Evolutionary conservation across 2,888 invertebrate species (phyloP).

Genomic region (Ennomos quercinarius): DNA sequence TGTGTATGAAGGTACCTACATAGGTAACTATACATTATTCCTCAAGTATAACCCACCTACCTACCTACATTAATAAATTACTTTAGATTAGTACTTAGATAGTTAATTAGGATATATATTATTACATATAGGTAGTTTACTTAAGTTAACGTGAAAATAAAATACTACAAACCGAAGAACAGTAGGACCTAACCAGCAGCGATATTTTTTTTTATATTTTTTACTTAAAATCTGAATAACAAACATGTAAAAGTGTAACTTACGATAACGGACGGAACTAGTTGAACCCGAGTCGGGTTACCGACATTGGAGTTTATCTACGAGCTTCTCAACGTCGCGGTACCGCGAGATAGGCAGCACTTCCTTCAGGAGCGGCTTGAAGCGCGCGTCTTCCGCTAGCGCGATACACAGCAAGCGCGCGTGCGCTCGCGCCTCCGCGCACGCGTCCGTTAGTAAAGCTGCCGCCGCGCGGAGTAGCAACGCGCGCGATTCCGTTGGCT

Average conservation of each 20-base stretch:
- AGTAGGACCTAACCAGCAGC: too few species aligned
- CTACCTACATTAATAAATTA: background rate
- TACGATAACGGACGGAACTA: conserved; percentile 13
- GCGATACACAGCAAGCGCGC: conserved; percentile 91
- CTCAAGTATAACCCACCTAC: background rate
- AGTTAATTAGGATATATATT: too few species aligned
- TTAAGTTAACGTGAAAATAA: too few species aligned
- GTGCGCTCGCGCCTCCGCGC: conserved; percentile 92
- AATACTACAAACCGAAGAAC: too few species aligned
- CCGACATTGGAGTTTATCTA: conserved; percentile 84
- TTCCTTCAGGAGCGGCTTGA: conserved; percentile 91
- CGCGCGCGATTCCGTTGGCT: conserved; percentile 92
- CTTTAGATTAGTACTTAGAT: too few species aligned
- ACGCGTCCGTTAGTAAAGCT: conserved; percentile 93
- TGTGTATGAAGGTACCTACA: too few species aligned
- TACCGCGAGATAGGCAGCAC: conserved; percentile 92
- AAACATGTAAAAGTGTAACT: too few species aligned
- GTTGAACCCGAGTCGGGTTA: conserved; percentile 37
- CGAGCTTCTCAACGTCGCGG: conserved; percentile 93
- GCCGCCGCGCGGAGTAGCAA: conserved; percentile 92
- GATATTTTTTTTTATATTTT: too few species aligned
- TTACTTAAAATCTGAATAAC: too few species aligned
- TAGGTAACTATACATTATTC: background rate
- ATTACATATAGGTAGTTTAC: too few species aligned
- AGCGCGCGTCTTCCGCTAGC: conserved; percentile 90